phyloP scores from a whole-genome alignment of 2,113 vertebrate species.

The Plecotus auritus region DNA sequence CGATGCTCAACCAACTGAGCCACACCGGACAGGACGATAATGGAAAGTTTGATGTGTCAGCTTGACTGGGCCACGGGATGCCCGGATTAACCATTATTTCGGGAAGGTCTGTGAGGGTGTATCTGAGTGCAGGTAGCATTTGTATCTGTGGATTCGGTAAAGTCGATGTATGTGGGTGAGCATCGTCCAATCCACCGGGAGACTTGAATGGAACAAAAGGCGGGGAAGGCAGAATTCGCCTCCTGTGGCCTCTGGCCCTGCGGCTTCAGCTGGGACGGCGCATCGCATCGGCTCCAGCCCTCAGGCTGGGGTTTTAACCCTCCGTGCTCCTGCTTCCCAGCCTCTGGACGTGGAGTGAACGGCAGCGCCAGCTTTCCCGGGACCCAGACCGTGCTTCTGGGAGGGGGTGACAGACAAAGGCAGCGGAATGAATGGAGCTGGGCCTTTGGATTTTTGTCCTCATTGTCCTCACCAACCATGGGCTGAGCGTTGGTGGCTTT shows the following conservation, averaged over 20 bases:
- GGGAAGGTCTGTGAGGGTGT: neutral
- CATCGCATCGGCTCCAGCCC: neutral
- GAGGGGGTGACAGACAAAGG: neutral
- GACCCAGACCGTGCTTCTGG: neutral
- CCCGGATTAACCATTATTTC: neutral
- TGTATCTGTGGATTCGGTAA: accelerated
- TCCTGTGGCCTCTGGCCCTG: neutral
- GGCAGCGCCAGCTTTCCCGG: neutral
- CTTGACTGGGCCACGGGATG: neutral
- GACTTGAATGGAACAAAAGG: neutral
- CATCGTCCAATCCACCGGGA: no score
- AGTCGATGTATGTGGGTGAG: neutral
- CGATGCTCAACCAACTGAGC: no score
- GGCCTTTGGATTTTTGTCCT: neutral
- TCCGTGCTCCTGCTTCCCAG: neutral
- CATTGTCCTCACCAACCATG: neutral
- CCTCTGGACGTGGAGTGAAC: neutral
- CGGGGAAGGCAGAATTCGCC: neutral
- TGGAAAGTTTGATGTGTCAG: neutral
- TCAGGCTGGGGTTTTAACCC: neutral
- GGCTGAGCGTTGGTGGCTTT: accelerated
- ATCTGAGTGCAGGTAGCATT: neutral
- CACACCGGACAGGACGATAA: no score
- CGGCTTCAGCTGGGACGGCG: neutral
- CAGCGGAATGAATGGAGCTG: neutral